Conservation (phyloP, 2,113 vertebrate species). For the Coreoperca whiteheadi region DNA sequence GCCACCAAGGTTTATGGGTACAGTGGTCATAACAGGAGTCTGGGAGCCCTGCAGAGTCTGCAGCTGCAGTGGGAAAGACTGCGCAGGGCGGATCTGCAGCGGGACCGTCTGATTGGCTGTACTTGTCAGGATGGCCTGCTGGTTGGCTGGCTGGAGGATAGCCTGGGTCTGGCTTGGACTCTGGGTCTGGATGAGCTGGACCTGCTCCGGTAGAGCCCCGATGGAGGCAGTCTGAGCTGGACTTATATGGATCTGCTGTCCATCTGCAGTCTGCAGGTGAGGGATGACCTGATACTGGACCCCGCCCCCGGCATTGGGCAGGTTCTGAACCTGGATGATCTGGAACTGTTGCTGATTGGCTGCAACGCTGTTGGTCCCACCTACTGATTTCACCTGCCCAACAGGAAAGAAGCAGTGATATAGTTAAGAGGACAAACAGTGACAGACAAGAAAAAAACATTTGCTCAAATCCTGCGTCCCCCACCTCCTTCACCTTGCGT, state of each 20-base stretch:
- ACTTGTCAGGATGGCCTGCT: conserved; percentile 89
- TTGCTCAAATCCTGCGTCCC: not conserved
- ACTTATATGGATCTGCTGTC: conserved; percentile 96
- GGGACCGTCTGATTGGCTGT: conserved; percentile 93
- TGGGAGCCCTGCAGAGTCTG: conserved; percentile 95
- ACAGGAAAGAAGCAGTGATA: conserved; percentile 17
- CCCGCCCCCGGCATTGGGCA: conserved; percentile 91
- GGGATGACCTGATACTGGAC: conserved; percentile 99
- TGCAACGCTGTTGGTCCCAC: conserved; percentile 68
- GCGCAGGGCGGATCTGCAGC: conserved; percentile 94
- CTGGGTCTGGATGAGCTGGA: conserved; percentile 94
- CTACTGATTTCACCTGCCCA: conserved; percentile 85
- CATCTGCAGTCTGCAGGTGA: conserved; percentile 96
- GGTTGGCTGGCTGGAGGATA: conserved; percentile 85
- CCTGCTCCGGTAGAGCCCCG: conserved; percentile 88
- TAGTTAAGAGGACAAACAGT: conserved; percentile 5
- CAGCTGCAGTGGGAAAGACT: conserved; percentile 96
- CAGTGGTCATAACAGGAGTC: conserved; percentile 94
- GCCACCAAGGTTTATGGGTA: conserved; percentile 97
- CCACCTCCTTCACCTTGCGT: conserved; percentile 88
- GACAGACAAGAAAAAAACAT: not conserved
- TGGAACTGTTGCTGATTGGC: conserved; percentile 88
- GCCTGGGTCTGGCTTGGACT: conserved; percentile 89
- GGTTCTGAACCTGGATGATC: conserved; percentile 93
- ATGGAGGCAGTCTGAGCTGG: conserved; percentile 88